Evolutionary conservation across 1,140 invertebrate species (phyloP).

Genomic region (Drosophila melanica): DNA sequence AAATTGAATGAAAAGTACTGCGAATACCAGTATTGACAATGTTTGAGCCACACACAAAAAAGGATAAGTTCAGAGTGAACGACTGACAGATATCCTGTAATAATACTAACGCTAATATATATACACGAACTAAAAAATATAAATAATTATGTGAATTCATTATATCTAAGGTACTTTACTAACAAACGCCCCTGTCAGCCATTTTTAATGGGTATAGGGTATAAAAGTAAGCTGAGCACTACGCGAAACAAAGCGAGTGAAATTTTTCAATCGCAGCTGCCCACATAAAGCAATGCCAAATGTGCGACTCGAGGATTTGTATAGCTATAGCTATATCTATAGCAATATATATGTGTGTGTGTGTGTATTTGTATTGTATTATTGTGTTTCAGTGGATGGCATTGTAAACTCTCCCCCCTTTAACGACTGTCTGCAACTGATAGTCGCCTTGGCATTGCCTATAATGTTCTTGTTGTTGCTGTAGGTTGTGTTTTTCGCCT

Average conservation of each 20-base stretch:
- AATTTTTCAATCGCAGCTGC: conserved; percentile 69
- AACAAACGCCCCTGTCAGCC: not conserved
- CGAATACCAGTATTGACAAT: conserved; percentile 53
- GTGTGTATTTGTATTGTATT: conserved; percentile 27
- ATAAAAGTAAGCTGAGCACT: conserved; percentile 16
- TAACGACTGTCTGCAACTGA: conserved; percentile 78
- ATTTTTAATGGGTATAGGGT: not conserved
- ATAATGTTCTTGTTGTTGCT: conserved; percentile 52
- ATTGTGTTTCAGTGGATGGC: conserved; percentile 49
- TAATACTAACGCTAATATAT: no score
- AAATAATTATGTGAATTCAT: no score
- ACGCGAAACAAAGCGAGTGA: conserved; percentile 57
- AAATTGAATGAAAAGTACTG: conserved; percentile 71
- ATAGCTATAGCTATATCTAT: conserved; percentile 28
- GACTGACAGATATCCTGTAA: not conserved
- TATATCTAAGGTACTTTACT: no score
- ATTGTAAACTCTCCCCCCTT: conserved; percentile 53
- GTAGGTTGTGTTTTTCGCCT: conserved; percentile 58
- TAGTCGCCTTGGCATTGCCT: conserved; percentile 65
- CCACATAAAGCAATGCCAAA: conserved; percentile 41
- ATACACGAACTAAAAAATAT: no score
- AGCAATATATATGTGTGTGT: not conserved
- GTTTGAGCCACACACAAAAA: conserved; percentile 24
- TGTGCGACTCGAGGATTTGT: conserved; percentile 41
- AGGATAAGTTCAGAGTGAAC: not conserved